Percentiles rank a stretch among this genome's conserved stretches.
phyloP scores from a whole-genome alignment of 2,797 vertebrate genomes.

The Karalla daura region DNA sequence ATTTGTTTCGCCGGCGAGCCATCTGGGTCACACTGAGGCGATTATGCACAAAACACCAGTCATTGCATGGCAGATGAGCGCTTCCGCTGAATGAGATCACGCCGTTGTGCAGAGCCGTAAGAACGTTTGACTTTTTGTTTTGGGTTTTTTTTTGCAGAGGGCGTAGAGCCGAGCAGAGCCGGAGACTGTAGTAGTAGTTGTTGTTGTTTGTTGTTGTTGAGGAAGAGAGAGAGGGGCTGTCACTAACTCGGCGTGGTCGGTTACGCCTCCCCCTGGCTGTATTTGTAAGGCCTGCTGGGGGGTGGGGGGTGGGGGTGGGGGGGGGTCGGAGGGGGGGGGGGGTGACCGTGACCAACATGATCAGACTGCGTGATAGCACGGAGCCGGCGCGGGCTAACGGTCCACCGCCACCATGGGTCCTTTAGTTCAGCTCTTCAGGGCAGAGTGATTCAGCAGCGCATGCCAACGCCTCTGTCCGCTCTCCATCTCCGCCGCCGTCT shows the following conservation, averaged over 20 bases:
- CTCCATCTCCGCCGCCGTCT: no score
- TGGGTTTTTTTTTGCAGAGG: conserved; percentile 29
- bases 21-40: conserved; percentile 59
- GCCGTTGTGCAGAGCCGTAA: background rate
- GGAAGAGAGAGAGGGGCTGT: conserved; percentile 7
- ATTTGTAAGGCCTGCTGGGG: no score
- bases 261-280: no score
- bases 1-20: conserved; percentile 45
- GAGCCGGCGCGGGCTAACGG: background rate
- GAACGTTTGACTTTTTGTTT: conserved; percentile 16
- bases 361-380: no score
- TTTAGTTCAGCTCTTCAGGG: no score
- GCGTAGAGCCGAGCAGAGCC: conserved; percentile 13
- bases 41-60: conserved; percentile 61
- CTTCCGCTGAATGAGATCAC: conserved; percentile 21
- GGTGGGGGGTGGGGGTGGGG: no score
- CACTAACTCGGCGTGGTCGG: conserved; percentile 30
- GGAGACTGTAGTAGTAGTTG: conserved; percentile 3
- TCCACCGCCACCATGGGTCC: conserved; percentile 19
- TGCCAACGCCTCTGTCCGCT: no score
- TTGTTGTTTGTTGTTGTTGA: conserved; percentile 3
- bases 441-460: no score
- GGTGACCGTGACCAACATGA: conserved; percentile 35
- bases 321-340: no score
- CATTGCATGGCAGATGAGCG: conserved; percentile 46